Evolutionary conservation across 2,797 vertebrate species (phyloP).

Genomic region (Mormyrops boulengeri): DNA sequence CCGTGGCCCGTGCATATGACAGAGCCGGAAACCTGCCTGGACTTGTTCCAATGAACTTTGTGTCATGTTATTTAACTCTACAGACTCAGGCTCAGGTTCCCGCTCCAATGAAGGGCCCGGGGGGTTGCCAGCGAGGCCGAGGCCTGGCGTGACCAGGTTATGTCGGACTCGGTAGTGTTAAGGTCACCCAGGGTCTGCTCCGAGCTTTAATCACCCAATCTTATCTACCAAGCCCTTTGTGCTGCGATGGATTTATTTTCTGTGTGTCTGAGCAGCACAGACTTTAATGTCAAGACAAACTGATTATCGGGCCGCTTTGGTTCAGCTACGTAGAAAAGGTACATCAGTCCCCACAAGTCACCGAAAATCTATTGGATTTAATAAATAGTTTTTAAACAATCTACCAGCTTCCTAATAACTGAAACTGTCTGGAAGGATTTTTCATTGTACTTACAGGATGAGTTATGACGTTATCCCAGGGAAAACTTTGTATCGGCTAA

Average conservation of each 20-base stretch:
- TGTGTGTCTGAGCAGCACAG: background rate
- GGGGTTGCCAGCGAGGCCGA: background rate
- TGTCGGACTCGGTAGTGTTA: conserved; percentile 35
- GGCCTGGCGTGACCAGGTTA: conserved; percentile 34
- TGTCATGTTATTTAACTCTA: conserved; percentile 53
- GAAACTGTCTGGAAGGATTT: background rate
- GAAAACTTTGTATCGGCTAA: background rate
- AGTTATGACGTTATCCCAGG: background rate
- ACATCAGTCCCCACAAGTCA: background rate
- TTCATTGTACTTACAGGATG: background rate
- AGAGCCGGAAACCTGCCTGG: conserved; percentile 38
- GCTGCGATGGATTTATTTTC: background rate
- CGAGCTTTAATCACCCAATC: background rate
- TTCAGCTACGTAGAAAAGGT: background rate
- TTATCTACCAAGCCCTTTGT: background rate
- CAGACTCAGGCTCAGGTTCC: conserved; percentile 36
- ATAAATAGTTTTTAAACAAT: background rate
- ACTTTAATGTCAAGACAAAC: background rate
- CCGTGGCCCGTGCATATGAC: background rate
- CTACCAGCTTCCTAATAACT: background rate
- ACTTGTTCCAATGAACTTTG: conserved; percentile 47
- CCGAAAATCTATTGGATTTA: background rate
- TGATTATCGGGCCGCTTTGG: background rate
- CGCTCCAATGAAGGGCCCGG: background rate
- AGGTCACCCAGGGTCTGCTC: background rate